phyloP scores from a whole-genome alignment of 2,113 vertebrate genomes.

The Charadrius vociferus region DNA sequence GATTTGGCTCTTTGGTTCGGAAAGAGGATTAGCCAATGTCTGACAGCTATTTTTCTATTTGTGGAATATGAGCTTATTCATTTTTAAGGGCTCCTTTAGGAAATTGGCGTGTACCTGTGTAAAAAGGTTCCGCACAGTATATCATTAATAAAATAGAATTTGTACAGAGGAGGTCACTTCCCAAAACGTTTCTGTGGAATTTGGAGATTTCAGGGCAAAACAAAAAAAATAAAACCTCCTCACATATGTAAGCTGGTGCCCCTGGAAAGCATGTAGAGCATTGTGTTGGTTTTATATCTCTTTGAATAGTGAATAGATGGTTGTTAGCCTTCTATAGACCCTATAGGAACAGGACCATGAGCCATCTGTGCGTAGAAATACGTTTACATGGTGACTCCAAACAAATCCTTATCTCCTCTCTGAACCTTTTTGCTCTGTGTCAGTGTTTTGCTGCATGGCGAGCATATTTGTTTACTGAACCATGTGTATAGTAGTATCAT shows the following conservation, averaged over 20 bases:
- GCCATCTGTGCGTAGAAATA: not conserved
- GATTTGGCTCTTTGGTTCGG: constrained; percentile 28
- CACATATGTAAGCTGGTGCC: not conserved
- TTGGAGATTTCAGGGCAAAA: not conserved
- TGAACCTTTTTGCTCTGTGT: not conserved
- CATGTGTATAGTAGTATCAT: not conserved
- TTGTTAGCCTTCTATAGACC: not conserved
- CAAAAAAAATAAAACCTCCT: not conserved
- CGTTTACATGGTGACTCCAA: not conserved
- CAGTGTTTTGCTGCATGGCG: constrained; percentile 70
- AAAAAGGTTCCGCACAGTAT: not conserved
- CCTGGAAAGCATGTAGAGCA: not conserved
- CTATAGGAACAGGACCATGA: not conserved
- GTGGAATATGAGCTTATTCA: not conserved
- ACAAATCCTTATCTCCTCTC: constrained; percentile 52
- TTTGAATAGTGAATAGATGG: not conserved
- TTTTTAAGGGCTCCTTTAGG: not conserved
- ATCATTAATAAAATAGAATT: not conserved
- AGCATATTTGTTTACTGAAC: constrained; percentile 38
- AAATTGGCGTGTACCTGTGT: constrained; percentile 25
- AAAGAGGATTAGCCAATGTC: constrained; percentile 42
- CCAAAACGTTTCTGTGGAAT: not conserved
- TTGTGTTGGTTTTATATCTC: not conserved
- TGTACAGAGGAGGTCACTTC: not conserved
- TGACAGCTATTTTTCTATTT: constrained; percentile 49